Evolutionary conservation across 2,888 invertebrate genomes (phyloP), one percentile per base, ranked within the genome.

Genomic region (Cataglyphis albicans): DNA sequence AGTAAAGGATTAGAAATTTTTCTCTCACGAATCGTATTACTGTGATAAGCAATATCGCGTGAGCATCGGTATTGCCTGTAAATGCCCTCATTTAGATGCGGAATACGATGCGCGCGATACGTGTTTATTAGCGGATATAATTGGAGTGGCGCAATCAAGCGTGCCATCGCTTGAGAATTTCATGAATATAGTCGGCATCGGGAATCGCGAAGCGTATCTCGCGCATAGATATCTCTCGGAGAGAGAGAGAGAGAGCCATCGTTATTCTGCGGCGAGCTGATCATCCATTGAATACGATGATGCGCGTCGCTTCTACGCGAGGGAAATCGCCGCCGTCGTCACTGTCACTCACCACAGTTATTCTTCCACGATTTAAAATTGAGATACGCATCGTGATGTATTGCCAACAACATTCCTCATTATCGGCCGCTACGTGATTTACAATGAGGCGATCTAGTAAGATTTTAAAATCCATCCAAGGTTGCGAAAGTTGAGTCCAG

Each of bases 311-410:
- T 9, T 10, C 9, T 32, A 29, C 21, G 41, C 21, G 41, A 68
- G 25, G 21, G 41, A 67, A 68, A 67, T 76, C n/a, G 55, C 57
- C 57, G 67, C 29, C 35, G 48, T 25, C 25, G n/a, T 75, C 48
- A 18, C 41, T 75, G 38, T 75, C 52, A n/a, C 61, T 67, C 59
- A 55, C 18, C 18, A n/a, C 29, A 12, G 21, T 21, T 67, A 68
- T 68, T 35, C 65, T 59, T 78, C n/a, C 32, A 21, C 21, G 38
- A 59, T 78, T 70, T 57, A 59, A 78, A 63, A 78, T 78, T 32
- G 70, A 78, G 21, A 68, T 70, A 32, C 32, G 35, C 44, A 38
- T 44, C 9, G 52, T n/a, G 52, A 9, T 29, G n/a, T 29, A 48
- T 67, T 10, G 70, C 18, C 67, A 9, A n/a, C 18, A 15, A 57